Evolutionary conservation across 2,797 vertebrate species (phyloP), one percentile per base, ranked within the genome.

Genomic region (Eulemur mongoz): DNA sequence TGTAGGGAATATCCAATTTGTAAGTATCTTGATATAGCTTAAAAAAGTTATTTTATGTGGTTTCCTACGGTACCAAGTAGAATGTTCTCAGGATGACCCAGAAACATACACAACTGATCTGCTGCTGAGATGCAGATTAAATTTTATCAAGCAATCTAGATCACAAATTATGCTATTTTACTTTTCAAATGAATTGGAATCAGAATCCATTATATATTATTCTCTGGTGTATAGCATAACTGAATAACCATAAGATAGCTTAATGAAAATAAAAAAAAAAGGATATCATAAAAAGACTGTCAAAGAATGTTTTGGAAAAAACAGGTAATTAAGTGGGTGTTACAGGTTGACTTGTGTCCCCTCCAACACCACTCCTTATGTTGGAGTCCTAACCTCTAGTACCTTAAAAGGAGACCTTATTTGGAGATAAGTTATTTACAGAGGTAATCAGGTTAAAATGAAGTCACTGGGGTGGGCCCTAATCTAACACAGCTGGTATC

Each of bases 31-130:
- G 50, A 84, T 80, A 76, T 1, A 48, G 32, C 6, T 40, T 61
- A 70, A 76, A 40, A 70, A 50, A 93, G 27, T 35, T 35, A 48
- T 75, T 87, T 89, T 72, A 57, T 57, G 48, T 90, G 27, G 61
- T 57, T 91, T 91, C 72, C 75, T 82, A 14, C 17, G 35, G 38
- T 61, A 32, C 22, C 15, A 69, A 57, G 79, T 12, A 73, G 23
- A 86, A 61, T 43, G 38, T 54, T 88, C 54, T 45, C 50, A 61
- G 59, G 15, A 73, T 52, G 17, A 82, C 45, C 48, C 69, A 86
- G 76, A 90, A 69, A 80, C 30, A 95, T 95, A 92, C 87, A 94
- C 61, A 86, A 80, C 73, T 73, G 73, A 38, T 90, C 93, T 92
- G 48, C 94, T 91, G 32, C 45, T 88, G 86, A 87, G 57, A 92